Conservation (phyloP, 92 coral and sea anemone genomes). For the Siderastrea siderea region DNA sequence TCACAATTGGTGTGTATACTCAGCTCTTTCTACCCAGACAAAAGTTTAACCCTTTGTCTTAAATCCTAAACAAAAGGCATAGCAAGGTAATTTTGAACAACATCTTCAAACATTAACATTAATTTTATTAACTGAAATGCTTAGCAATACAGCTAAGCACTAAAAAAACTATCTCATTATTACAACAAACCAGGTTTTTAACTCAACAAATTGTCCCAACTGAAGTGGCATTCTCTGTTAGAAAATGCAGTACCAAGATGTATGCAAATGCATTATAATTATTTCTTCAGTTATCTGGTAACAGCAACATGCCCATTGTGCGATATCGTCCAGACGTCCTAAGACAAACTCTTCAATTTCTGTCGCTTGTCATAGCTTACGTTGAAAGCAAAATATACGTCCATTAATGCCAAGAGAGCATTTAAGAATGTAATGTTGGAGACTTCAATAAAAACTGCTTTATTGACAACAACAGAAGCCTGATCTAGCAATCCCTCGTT, state of each 20-base stretch:
- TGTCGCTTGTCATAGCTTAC: conserved; percentile 30
- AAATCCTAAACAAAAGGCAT: background rate
- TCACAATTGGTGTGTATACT: background rate
- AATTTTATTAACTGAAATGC: too few species aligned
- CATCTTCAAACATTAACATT: background rate
- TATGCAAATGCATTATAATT: conserved; percentile 18
- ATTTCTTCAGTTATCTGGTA: conserved; percentile 26
- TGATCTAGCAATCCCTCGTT: conserved; percentile 20
- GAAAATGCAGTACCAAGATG: conserved; percentile 17
- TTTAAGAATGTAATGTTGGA: background rate
- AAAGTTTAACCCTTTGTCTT: background rate
- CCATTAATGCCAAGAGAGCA: conserved; percentile 13
- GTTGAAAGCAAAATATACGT: conserved; percentile 15
- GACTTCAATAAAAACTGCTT: conserved; percentile 21
- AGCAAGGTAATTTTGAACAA: background rate
- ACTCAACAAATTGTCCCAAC: background rate
- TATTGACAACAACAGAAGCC: conserved; percentile 23
- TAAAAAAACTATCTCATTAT: too few species aligned
- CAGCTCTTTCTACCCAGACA: background rate
- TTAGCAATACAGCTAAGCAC: too few species aligned
- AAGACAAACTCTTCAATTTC: conserved; percentile 30
- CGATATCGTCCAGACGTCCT: conserved; percentile 31
- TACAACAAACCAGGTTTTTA: too few species aligned
- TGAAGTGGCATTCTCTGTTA: conserved; percentile 26
- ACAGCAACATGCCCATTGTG: conserved; percentile 27